Evolutionary conservation across 2,797 vertebrate species (phyloP), one percentile per base, ranked within the genome.

Genomic region (Halcyon leucocephala): DNA sequence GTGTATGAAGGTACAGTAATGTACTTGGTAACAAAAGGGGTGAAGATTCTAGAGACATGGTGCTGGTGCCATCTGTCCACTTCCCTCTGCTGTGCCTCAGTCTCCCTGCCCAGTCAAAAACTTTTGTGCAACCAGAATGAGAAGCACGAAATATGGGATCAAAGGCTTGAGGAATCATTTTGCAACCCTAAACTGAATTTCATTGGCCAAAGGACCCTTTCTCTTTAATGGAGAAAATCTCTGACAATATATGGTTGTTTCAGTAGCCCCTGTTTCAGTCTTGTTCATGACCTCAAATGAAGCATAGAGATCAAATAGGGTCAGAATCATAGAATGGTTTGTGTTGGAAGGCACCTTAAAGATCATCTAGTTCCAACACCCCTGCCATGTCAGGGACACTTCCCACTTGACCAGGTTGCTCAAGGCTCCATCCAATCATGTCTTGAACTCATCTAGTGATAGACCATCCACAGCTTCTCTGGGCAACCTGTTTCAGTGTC

Each of bases 1-100:
- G 29, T 25, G 20, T 18, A 7, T n/a, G 41, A 41, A 58, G 29
- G 12, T 10, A 15, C 25, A 26, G 26, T 6, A 12, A n/a, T 14
- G 11, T 10, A 16, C 26, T 41, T 64, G 13, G 28, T 4, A 52
- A 35, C 8, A 66, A 66, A 55, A 0, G 0, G 31, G 21, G 11
- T 42, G 42, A 10, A 21, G 11, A 52, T 81, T 57, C 65, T 64
- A 39, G 29, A 69, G 24, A 79, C 10, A 21, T 73, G 17, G 5
- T 58, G 28, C 20, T 35, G 22, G 14, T 41, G 25, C 8, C 29
- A 3, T 26, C 42, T 55, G 7, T n/a, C 41, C 37, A 6, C 8
- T 46, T 55, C 52, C 10, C 26, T 61, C 19, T 46, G 16, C 42
- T 7, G 14, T 81, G 49, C 44, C 80, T 91, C 87, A 12, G 21